Percentiles rank a stretch among this genome's conserved stretches.
These are phyloP conservation scores for Mormoops blainvillei DNA, from an alignment of 2,113 vertebrate species.

Conservation along the genomic window DNA sequence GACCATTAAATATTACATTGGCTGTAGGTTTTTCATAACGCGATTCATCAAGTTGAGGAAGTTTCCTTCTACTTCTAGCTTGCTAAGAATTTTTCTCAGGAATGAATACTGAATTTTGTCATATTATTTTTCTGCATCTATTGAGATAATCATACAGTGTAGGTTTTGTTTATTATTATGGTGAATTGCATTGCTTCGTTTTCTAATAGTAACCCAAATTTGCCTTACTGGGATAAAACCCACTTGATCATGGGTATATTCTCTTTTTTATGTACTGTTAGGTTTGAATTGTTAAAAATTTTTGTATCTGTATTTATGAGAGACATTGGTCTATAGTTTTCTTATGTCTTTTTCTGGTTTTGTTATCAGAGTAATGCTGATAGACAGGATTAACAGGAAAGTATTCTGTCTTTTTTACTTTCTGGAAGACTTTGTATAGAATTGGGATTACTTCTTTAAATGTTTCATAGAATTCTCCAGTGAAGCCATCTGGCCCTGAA, in stretches of 20 bases:
- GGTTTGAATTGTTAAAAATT: not conserved
- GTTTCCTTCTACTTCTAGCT: no score
- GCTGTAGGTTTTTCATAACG: not conserved
- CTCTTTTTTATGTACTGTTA: not conserved
- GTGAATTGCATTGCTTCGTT: conserved; percentile 1
- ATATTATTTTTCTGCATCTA: conserved; percentile 35
- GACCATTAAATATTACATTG: not conserved
- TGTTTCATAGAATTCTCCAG: not conserved
- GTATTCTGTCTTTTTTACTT: not conserved
- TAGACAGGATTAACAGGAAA: not conserved
- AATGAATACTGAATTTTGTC: no score
- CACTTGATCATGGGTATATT: not conserved
- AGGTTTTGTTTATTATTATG: not conserved
- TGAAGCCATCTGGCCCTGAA: not conserved
- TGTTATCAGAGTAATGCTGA: not conserved
- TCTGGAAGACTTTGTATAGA: no score
- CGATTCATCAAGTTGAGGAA: not conserved
- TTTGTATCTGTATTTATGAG: no score
- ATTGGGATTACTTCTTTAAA: conserved; percentile 15
- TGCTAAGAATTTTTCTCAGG: no score
- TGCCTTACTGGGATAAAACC: not conserved
- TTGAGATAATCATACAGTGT: not conserved
- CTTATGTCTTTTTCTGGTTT: conserved; percentile 1
- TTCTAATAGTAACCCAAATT: conserved; percentile 15
- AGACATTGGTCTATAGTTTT: no score